phyloP scores from a whole-genome alignment of 2,888 invertebrate genomes.

The Agrochola litura region DNA sequence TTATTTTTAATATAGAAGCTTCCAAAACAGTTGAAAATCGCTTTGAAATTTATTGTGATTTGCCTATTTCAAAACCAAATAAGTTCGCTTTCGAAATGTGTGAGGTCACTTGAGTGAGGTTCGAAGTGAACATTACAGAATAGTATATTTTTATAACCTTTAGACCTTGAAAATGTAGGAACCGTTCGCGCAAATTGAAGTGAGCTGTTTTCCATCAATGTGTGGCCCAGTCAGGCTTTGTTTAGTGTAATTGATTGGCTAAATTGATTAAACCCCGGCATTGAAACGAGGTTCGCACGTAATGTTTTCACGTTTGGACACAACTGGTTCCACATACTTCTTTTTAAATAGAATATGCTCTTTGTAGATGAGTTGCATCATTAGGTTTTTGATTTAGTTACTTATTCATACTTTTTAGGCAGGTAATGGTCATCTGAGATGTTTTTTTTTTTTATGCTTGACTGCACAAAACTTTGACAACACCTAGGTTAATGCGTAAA shows the following conservation, averaged over 20 bases:
- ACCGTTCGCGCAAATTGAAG: constrained; percentile 10
- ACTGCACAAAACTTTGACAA: neutral
- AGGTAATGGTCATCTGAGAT: neutral
- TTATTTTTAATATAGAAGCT: neutral
- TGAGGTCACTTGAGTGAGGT: neutral
- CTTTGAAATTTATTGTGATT: neutral
- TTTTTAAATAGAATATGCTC: constrained; percentile 20
- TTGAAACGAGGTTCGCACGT: constrained; percentile 1
- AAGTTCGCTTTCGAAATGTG: neutral
- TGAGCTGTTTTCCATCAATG: constrained; percentile 33
- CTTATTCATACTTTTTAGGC: neutral
- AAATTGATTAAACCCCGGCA: constrained; percentile 43
- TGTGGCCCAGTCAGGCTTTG: constrained; percentile 46
- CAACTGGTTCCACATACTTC: constrained; percentile 14
- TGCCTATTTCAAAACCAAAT: too few species aligned
- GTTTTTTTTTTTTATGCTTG: too few species aligned
- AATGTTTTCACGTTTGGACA: constrained; percentile 34
- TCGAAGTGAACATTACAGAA: neutral
- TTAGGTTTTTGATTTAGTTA: constrained; percentile 9
- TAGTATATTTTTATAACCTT: neutral
- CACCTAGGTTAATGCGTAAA: too few species aligned
- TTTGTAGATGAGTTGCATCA: neutral
- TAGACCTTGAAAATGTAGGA: constrained; percentile 3
- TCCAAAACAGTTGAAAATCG: neutral
- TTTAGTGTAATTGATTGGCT: constrained; percentile 60